Percentiles rank a stretch among this genome's conserved stretches.
Evolutionary conservation across 2,888 invertebrate species (phyloP).

Genomic region (Papilio demoleus): DNA sequence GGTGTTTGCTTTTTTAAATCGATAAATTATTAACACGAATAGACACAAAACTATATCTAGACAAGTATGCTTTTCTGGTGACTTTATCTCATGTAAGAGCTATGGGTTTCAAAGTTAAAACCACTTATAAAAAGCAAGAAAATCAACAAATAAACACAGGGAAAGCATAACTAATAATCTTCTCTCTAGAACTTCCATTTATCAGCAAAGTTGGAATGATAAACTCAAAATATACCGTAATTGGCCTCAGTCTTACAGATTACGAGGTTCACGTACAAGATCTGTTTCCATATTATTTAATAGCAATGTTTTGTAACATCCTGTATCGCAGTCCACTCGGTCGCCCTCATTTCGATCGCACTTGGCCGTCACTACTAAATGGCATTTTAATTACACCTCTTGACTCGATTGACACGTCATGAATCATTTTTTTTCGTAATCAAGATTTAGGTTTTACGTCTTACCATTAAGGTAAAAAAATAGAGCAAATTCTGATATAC

Average conservation of each 20-base stretch:
- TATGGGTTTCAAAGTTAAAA: neutral
- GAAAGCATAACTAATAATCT: no score
- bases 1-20: neutral
- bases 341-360: slow-evolving; percentile 32
- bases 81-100: neutral
- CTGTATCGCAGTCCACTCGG: slow-evolving; percentile 18
- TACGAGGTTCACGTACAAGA: neutral
- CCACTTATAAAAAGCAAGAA: neutral
- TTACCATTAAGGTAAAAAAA: neutral
- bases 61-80: neutral
- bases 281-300: neutral
- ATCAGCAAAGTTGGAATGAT: no score
- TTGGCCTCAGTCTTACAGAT: neutral
- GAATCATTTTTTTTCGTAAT: neutral
- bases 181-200: no score
- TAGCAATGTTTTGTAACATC: slow-evolving; percentile 2
- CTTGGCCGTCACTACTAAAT: slow-evolving; percentile 34
- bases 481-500: neutral
- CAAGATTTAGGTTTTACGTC: neutral
- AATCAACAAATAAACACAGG: no score
- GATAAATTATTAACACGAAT: neutral
- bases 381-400: slow-evolving; percentile 34
- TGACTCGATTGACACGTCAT: slow-evolving; percentile 13
- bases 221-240: neutral
- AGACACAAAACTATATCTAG: neutral